Percentiles rank a stretch among this genome's conserved stretches.
These are phyloP conservation scores for Eospalax fontanierii DNA, from an alignment of 2,797 vertebrate species.

Conservation along the genomic window DNA sequence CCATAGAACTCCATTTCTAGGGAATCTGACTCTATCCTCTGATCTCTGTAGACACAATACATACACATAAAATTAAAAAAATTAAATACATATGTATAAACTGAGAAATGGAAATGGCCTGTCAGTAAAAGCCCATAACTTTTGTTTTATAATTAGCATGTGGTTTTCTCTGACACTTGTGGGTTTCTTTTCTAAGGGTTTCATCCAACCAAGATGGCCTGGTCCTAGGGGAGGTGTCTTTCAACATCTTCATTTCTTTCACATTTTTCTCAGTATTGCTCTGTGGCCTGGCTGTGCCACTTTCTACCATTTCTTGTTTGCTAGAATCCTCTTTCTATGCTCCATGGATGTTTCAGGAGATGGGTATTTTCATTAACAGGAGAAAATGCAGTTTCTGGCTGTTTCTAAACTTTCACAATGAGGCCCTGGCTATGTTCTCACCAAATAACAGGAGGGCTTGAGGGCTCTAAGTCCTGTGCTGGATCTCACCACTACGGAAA, in stretches of 20 bases:
- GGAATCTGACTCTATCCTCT: too few relatives aligned
- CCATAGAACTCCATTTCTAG: too few relatives aligned
- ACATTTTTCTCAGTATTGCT: background rate
- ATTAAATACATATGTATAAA: background rate
- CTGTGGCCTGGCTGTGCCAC: background rate
- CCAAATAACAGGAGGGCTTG: background rate
- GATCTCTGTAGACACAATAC: too few relatives aligned
- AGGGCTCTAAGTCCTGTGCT: background rate
- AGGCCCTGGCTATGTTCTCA: background rate
- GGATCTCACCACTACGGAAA: background rate
- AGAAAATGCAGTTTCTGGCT: background rate
- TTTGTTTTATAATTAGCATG: slow-evolving; percentile 12
- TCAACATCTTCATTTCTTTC: background rate
- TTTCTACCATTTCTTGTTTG: background rate
- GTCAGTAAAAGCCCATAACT: background rate
- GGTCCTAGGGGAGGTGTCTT: background rate
- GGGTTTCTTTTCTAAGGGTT: background rate
- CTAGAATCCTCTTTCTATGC: background rate
- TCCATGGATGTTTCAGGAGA: background rate
- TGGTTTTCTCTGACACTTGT: background rate
- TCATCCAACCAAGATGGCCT: background rate
- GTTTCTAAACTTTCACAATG: slow-evolving; percentile 17
- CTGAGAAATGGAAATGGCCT: background rate
- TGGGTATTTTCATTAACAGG: background rate
- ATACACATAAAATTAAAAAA: too few relatives aligned